A percentile compares a stretch with the other conserved stretches of the same genome.
These are phyloP conservation scores for Bacillus rossius DNA, from an alignment of 1,140 invertebrate species.

Conservation along the genomic window DNA sequence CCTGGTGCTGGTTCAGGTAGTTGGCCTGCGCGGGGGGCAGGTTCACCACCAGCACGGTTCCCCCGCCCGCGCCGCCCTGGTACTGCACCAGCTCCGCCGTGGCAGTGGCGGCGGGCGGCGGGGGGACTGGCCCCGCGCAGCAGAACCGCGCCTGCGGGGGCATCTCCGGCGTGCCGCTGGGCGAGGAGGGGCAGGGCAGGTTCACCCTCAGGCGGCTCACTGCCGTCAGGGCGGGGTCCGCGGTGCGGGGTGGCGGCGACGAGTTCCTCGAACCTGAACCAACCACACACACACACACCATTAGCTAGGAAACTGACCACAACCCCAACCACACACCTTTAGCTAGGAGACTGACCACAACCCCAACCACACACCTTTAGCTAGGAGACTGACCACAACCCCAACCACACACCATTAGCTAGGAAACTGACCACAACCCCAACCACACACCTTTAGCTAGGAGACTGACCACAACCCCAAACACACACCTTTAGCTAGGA, in stretches of 20 bases:
- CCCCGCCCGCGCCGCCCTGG: conserved; percentile 53
- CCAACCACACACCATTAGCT: too few relatives aligned
- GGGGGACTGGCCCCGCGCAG: conserved; percentile 7
- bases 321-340: too few relatives aligned
- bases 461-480: too few relatives aligned
- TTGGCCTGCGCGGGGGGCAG: conserved; percentile 54
- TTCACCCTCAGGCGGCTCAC: neutral
- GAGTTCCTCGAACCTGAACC: conserved; percentile 4
- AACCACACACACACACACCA: conserved; percentile 12
- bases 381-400: too few relatives aligned
- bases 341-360: too few relatives aligned
- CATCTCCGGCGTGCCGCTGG: neutral
- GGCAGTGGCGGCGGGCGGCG: conserved; percentile 15
- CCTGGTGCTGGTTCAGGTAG: conserved; percentile 37
- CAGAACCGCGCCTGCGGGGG: conserved; percentile 11
- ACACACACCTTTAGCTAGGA: too few relatives aligned
- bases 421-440: too few relatives aligned
- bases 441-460: too few relatives aligned
- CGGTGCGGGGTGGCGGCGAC: conserved; percentile 1
- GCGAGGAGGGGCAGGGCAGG: neutral
- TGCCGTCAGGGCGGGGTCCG: neutral
- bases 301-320: too few relatives aligned
- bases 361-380: too few relatives aligned
- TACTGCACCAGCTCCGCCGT: conserved; percentile 53
- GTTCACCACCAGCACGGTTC: conserved; percentile 71